These are phyloP conservation scores for Amblyopsis rosae DNA, from an alignment of 2,113 vertebrate species.

Conservation along the genomic window DNA sequence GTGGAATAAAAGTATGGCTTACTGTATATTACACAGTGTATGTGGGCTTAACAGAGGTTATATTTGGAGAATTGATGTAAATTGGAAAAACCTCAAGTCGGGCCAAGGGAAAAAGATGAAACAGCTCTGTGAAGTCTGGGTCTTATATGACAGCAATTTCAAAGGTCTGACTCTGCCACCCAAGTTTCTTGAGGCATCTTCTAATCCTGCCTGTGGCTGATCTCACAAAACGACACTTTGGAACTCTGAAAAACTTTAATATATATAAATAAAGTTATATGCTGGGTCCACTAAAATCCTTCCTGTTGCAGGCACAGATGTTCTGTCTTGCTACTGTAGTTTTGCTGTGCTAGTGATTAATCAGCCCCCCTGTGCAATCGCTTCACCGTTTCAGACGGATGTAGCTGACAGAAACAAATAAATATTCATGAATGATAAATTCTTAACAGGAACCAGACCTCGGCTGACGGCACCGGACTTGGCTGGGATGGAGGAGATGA, in stretches of 20 bases:
- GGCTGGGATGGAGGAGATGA: constrained; percentile 10
- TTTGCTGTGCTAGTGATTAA: constrained; percentile 43
- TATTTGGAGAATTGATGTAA: neutral
- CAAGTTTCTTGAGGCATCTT: neutral
- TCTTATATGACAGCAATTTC: neutral
- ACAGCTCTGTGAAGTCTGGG: neutral
- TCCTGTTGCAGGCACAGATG: neutral
- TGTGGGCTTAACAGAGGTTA: neutral
- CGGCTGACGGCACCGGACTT: constrained; percentile 29
- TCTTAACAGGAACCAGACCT: constrained; percentile 35
- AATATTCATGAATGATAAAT: constrained; percentile 64
- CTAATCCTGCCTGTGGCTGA: neutral
- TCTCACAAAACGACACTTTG: neutral
- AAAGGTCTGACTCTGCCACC: neutral
- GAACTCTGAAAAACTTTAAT: too few relatives aligned
- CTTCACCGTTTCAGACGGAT: constrained; percentile 25
- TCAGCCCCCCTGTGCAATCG: constrained; percentile 44
- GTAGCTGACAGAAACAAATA: constrained; percentile 58
- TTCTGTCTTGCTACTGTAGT: neutral
- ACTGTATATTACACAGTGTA: too few relatives aligned
- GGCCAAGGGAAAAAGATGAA: neutral
- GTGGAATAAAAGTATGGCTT: too few relatives aligned
- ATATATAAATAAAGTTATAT: neutral
- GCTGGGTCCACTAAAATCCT: neutral
- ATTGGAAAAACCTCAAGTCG: neutral